Evolutionary conservation across 2,888 invertebrate species (phyloP), one percentile per base, ranked within the genome.

Genomic region (Cerastoderma edule): DNA sequence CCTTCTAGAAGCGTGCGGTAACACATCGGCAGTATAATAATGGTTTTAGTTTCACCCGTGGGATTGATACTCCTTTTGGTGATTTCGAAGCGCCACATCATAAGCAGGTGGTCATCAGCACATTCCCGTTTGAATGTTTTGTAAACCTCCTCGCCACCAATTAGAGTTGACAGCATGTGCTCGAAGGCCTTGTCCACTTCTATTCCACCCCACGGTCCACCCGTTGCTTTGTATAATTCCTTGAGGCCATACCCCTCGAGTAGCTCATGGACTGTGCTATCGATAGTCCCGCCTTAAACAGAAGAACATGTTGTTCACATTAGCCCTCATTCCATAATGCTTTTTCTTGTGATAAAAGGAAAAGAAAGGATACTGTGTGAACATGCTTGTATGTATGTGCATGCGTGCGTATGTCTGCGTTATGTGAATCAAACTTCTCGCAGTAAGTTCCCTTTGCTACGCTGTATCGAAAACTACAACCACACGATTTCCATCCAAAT

Each of bases 151-250:
- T 32, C n/a, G n/a, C n/a, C 33, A 32, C 57, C 57, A n/a, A 57
- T 5, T 4, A 57, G 16, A 1, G 57, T 57, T n/a, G 33, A n/a
- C 13, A 32, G 33, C 30, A 57, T 32, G 19, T 57, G 32, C 22
- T 33, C 57, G n/a, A 57, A 57, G 1, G 57, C 57, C 32, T n/a
- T 33, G 19, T 57, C 57, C 16, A 57, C 57, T 24, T 57, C 33
- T 27, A 33, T 32, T 19, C 57, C 57, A n/a, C 57, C 57, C 57
- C 57, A 57, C 3, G 57, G 57, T 33, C 57, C 57, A 19, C 57
- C 57, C 32, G 33, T 57, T 16, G 57, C 57, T 19, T 57, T 57
- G 33, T 57, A 33, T 5, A 57, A 32, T 32, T 57, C 57, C 28
- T 19, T 57, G 33, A 57, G 57, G 4, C 33, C n/a, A 4, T 19